These are phyloP conservation scores for Apis dorsata DNA, from an alignment of 1,140 invertebrate species.

Conservation along the genomic window DNA sequence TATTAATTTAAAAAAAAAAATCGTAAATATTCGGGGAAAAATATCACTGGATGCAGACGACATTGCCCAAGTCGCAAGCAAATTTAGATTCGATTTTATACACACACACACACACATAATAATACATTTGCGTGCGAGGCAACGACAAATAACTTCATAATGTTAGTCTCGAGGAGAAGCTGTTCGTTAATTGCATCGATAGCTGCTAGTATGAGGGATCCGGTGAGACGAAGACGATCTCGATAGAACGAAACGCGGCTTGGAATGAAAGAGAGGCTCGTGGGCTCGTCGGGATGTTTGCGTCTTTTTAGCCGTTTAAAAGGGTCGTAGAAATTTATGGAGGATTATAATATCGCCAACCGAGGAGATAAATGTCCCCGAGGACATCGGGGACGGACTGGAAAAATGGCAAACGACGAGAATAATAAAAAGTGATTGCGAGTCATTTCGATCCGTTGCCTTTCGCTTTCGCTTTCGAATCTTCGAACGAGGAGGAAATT, in stretches of 20 bases:
- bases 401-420: constrained; percentile 5
- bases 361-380: constrained; percentile 21
- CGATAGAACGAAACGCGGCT: not conserved
- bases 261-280: not conserved
- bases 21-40: too few species aligned
- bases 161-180: not conserved
- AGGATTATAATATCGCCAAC: constrained; percentile 27
- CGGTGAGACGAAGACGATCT: not conserved
- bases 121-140: too few species aligned
- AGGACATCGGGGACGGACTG: not conserved
- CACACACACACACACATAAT: too few species aligned
- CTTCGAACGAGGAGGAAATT: too few species aligned
- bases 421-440: constrained; percentile 8
- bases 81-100: too few species aligned
- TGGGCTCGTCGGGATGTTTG: not conserved
- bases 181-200: constrained; percentile 13
- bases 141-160: constrained; percentile 15
- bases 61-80: too few species aligned
- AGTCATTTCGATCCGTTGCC: not conserved
- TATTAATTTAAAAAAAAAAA: too few species aligned
- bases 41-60: too few species aligned
- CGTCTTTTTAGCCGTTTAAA: constrained; percentile 33
- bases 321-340: constrained; percentile 41
- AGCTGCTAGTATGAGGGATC: not conserved
- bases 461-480: not conserved